Base-by-base conservation (phyloP, 92 coral and sea anemone genomes). In the Scolanthus callimorphus region DNA sequence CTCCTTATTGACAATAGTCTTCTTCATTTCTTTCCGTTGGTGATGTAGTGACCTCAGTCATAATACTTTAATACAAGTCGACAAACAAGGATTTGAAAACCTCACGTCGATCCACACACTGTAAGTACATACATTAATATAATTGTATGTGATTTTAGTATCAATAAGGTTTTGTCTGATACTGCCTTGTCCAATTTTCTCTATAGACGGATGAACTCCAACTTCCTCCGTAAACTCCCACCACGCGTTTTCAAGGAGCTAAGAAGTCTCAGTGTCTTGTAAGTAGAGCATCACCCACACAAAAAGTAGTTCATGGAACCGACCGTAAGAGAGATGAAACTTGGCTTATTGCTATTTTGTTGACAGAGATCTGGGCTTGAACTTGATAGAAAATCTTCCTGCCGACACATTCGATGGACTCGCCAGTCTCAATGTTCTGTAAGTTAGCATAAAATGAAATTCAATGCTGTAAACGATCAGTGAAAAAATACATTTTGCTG, bases 141-240 rank as follows among this genome's bases (percentile, higher is more conserved):
- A n/a, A n/a, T n/a, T n/a, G n/a, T n/a, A n/a, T n/a, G n/a, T n/a
- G n/a, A n/a, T n/a, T n/a, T n/a, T n/a, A n/a, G n/a, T n/a, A n/a
- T n/a, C n/a, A n/a, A n/a, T n/a, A n/a, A n/a, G n/a, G n/a, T n/a
- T n/a, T n/a, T n/a, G n/a, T n/a, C n/a, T n/a, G n/a, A n/a, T n/a
- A n/a, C n/a, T n/a, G n/a, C n/a, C n/a, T n/a, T n/a, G n/a, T n/a
- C n/a, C n/a, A n/a, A n/a, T n/a, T 31, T 31, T 15, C 30, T 57
- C 13, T 57, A 9, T 50, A 57, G 63, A 29, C 52, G 63, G 11
- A 12, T 57, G 13, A 27, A 57, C 25, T 57, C 63, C 2, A 57
- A 57, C 25, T 57, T 57, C 24, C 6, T 57, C 31, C 55, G 69
- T 13, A 62, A 44, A 13, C 30, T 47, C 15, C 69, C 69, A 4